Evolutionary conservation across 2,888 invertebrate species (phyloP).

Genomic region (Suillia variegata): DNA sequence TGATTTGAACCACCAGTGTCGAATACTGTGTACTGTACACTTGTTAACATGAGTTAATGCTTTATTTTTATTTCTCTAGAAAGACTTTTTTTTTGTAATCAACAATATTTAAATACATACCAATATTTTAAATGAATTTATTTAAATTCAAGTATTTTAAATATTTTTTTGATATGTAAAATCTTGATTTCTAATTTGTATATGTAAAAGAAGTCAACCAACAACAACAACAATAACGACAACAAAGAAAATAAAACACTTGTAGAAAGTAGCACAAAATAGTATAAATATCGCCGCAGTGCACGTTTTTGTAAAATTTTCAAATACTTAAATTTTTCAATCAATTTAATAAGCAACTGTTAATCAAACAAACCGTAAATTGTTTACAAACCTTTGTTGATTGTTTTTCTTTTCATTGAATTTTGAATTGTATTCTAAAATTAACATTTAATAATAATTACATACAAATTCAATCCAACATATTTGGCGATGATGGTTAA

Average conservation of each 20-base stretch:
- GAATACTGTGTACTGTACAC: no score
- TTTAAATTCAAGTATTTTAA: neutral
- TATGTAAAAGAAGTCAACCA: no score
- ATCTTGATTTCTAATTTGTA: no score
- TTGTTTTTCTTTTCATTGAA: no score
- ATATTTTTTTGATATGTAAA: no score
- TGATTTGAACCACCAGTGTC: no score
- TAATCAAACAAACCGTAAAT: neutral
- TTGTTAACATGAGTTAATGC: no score
- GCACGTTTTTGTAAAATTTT: neutral
- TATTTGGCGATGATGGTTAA: neutral
- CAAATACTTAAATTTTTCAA: neutral
- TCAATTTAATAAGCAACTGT: neutral
- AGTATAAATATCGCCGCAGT: neutral
- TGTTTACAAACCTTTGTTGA: no score
- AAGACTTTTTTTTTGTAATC: neutral
- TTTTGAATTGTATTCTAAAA: no score
- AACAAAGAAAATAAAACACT: conserved; percentile 12
- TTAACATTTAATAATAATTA: neutral
- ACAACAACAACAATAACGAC: no score
- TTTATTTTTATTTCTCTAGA: neutral
- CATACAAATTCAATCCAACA: neutral
- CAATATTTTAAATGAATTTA: no score
- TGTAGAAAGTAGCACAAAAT: conserved; percentile 27
- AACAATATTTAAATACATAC: no score